Base-by-base conservation (phyloP, 2,888 invertebrate genomes). In the Stenolophus ochropezus region DNA sequence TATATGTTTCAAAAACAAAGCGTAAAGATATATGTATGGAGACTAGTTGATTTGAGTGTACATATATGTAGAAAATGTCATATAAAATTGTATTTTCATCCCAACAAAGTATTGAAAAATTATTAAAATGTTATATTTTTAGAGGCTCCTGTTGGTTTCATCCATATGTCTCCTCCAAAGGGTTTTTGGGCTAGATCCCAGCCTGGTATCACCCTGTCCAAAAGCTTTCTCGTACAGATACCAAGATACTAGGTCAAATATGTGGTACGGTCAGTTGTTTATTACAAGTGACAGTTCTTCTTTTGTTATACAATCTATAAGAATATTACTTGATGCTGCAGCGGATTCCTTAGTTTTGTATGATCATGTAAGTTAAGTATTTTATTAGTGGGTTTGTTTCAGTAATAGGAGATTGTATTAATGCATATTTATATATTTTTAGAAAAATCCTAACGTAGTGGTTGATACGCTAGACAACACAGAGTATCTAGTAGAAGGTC, bases 161-260 rank as follows among this genome's bases (percentile, higher is more conserved):
- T 42, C 8, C 11, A 11, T 42, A 1, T 3, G 33, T 6, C 6
- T 42, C 33, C 4, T 42, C 8, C 33, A 42, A 42, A 4, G 61
- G 76, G 23, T 49, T 47, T 20, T 25, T 23, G 78, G 61, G 21
- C 76, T 33, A 14, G 65, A 69, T 33, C 27, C 65, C 1, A 18
- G 33, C 65, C 33, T 69, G 33, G 61, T 53, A 2, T 79, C 79
- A 5, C 79, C 79, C 18, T 79, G 79, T 47, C 79, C 79, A 6
- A 53, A 25, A 69, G 51, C 25, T 4, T 79, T 79, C 21, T 71
- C 25, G 8, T 79, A 79, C 21, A 14, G 69, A 4, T 49, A 27
- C 20, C 49, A 69, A 33, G 69, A 65, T 53, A n/a, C n/a, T 11
- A 51, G 25, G 5, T 16, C 25, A 18, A 49, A 47, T 25, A 71